Base-by-base conservation (phyloP, 2,113 vertebrate genomes). In the Siniperca knerii region DNA sequence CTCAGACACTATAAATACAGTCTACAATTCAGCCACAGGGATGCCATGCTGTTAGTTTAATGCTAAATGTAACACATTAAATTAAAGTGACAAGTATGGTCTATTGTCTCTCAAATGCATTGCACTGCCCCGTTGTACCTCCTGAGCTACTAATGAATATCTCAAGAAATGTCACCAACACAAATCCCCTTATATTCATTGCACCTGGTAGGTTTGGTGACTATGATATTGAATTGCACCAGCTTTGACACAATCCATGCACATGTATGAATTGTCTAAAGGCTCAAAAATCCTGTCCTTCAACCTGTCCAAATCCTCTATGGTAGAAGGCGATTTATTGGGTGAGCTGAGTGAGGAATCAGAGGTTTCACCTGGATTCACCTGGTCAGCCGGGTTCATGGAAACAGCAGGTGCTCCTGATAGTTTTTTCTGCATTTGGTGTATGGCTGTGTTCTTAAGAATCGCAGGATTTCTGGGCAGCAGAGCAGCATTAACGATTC, bases 331-430 rank as follows among this genome's bases (percentile, higher is more conserved):
- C 10, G 44, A 89, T 88, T 88, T 83, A 91, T 67, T 80, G 54
- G 50, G 68, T 79, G 69, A 82, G 33, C 50, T 81, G 61, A 75
- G 35, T 15, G 52, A 66, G 29, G 37, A 61, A 79, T 88, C 64
- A 62, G 69, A 76, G 57, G 57, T 72, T 82, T 86, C 61, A 82
- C 66, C 79, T 60, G 42, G 67, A 42, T 82, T 83, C 81, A 85
- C 80, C 72, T 77, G 88, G 72, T 81, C 65, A 60, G 57, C 48
- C n/a, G 1, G 37, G 72, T 79, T 87, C 67, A 88, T 91, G 66
- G 66, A 76, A 79, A 77, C 61, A 80, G 55, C 76, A 93, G 92
- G 79, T 87, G 68, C 35, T 87, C 20, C 50, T 74, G 18, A 33
- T 75, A 61, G 11, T 21, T 33, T 76, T 64, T 70, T 75, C 35